phyloP scores from a whole-genome alignment of 2,113 vertebrate species.

The Sorex araneus region DNA sequence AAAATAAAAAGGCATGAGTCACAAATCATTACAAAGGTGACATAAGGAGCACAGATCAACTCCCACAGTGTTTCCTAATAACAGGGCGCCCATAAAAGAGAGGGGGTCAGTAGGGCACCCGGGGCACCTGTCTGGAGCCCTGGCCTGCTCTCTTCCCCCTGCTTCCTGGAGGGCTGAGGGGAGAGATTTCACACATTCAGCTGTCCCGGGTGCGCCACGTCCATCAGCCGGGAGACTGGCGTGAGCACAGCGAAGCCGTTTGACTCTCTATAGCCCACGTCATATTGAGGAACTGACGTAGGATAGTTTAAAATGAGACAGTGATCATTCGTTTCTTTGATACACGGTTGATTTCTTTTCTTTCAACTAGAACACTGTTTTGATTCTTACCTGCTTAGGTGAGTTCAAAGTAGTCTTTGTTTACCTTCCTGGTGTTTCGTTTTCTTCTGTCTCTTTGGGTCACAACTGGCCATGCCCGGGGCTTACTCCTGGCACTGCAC shows the following conservation, averaged over 20 bases:
- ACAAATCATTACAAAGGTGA: slow-evolving; percentile 15
- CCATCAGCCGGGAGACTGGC: neutral
- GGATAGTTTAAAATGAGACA: slow-evolving; percentile 51
- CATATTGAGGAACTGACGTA: slow-evolving; percentile 7
- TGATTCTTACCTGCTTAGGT: slow-evolving; percentile 35
- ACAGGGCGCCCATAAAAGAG: neutral
- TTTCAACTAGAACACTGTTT: slow-evolving; percentile 27
- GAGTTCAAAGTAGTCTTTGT: slow-evolving; percentile 52
- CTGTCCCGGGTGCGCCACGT: too few relatives aligned
- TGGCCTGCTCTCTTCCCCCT: neutral
- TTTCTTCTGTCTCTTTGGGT: too few relatives aligned
- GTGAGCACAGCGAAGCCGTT: neutral
- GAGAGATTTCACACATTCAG: too few relatives aligned
- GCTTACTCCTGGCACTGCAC: too few relatives aligned
- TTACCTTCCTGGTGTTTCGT: neutral
- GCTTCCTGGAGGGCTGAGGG: neutral
- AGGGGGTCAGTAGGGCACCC: neutral
- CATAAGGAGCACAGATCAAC: slow-evolving; percentile 22
- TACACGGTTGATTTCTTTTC: neutral
- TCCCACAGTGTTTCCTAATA: neutral
- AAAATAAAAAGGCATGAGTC: neutral
- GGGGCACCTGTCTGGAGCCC: neutral
- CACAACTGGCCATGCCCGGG: too few relatives aligned
- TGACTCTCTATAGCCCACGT: neutral
- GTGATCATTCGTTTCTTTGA: slow-evolving; percentile 28